Evolutionary conservation across 2,888 invertebrate genomes (phyloP), one percentile per base, ranked within the genome.

Genomic region (Agriopis aurantiaria): DNA sequence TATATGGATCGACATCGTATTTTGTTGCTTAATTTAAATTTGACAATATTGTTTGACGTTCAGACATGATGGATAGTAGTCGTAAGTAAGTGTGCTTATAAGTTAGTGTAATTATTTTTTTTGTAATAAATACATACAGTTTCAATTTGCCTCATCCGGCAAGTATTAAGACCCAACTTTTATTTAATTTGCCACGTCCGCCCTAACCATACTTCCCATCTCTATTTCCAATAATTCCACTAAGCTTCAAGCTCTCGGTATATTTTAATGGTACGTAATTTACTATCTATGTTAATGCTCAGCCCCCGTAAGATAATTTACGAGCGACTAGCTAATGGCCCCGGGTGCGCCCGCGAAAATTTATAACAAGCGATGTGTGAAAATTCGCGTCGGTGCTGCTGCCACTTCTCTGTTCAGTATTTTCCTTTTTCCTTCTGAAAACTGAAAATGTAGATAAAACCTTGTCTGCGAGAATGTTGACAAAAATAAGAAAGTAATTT

Each of bases 211-310:
- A 8, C 17, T 49, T 45, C 33, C 56, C 65, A 60, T 64, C 49
- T 45, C 60, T 51, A 66, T 33, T 52, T 33, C 59, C 70, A 65
- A 70, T 70, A 66, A 62, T 58, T 66, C 52, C 62, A 12, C 70
- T 66, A 70, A 70, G 70, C 70, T 63, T 52, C 62, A n/a, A 66
- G 52, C 48, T 66, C 70, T 49, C 53, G 45, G 62, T 66, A 66
- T 70, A 66, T 70, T 70, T 70, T 70, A 70, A 70, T 70, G 70
- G 66, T 66, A 66, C 53, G 66, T 69, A 72, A 72, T 69, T 69
- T 72, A 64, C 57, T 67, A 69, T 66, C 63, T 72, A 72, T 72
- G 72, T 72, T 67, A 72, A 73, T 73, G 69, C 58, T 64, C 67
- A 65, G 55, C 58, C 63, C 52, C 59, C 65, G 70, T 65, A 52